A percentile compares a stretch with the other conserved stretches of the same genome.
Conservation (phyloP, 37 sponge, comb jelly and placozoan species). For the Halichondria panicea region DNA sequence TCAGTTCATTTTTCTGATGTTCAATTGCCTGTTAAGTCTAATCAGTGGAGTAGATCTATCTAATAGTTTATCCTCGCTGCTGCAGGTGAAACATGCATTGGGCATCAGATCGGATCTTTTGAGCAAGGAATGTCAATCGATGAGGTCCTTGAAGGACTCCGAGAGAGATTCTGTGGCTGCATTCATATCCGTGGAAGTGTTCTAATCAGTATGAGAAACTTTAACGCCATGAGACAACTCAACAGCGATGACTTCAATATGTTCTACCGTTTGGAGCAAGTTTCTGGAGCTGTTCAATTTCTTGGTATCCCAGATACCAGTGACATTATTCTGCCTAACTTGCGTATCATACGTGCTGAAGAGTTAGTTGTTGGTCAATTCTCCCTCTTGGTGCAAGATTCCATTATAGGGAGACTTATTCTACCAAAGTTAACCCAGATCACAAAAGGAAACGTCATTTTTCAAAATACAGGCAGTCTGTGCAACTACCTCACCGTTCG, state of each 20-base stretch:
- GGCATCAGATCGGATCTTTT: constrained; percentile 10
- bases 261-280: constrained; percentile 51
- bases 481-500: constrained; percentile 45
- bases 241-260: constrained; percentile 50
- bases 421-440: constrained; percentile 66
- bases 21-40: too few species aligned
- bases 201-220: constrained; percentile 4
- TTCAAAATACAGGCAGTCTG: constrained; percentile 13
- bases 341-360: constrained; percentile 53
- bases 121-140: constrained; percentile 6
- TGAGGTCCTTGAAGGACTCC: constrained; percentile 25
- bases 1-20: too few species aligned
- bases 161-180: constrained; percentile 64
- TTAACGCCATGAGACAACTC: background rate
- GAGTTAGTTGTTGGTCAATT: background rate
- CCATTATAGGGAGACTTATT: constrained; percentile 11
- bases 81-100: constrained; percentile 20
- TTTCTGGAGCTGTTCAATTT: constrained; percentile 30
- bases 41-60: too few species aligned
- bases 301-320: constrained; percentile 4
- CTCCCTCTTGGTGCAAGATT: constrained; percentile 11
- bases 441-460: constrained; percentile 22
- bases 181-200: constrained; percentile 46
- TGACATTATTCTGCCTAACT: constrained; percentile 51
- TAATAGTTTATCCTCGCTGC: too few species aligned